phyloP scores from a whole-genome alignment of 2,797 vertebrate genomes.

The Anguilla pacifica region DNA sequence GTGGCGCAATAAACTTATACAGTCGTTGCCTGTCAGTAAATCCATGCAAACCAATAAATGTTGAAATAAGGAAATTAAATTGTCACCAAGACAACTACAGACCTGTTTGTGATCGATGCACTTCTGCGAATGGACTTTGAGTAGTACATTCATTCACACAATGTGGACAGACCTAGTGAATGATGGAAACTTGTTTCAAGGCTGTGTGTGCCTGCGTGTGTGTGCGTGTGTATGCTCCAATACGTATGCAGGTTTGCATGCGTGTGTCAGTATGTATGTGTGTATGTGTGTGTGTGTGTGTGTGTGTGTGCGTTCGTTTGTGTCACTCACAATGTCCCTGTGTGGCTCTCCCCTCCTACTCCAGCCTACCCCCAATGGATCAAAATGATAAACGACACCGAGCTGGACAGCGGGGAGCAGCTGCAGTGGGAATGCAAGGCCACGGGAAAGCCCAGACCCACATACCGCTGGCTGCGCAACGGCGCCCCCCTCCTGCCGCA shows the following conservation, averaged over 20 bases:
- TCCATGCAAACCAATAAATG: neutral
- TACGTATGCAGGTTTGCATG: neutral
- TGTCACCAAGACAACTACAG: neutral
- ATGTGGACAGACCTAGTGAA: too few relatives aligned
- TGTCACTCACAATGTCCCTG: neutral
- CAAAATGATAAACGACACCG: slow-evolving; percentile 90
- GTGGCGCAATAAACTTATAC: too few relatives aligned
- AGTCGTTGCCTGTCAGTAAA: neutral
- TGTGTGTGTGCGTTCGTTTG: neutral
- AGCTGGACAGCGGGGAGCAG: slow-evolving; percentile 90
- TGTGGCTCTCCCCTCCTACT: slow-evolving; percentile 41
- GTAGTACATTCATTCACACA: neutral
- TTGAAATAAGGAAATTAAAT: neutral
- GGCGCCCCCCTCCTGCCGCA: slow-evolving; percentile 76
- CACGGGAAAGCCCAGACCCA: slow-evolving; percentile 86
- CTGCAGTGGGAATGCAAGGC: slow-evolving; percentile 95
- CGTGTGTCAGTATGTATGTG: neutral
- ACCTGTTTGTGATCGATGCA: neutral
- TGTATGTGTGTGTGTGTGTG: slow-evolving; percentile 3
- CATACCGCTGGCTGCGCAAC: slow-evolving; percentile 91
- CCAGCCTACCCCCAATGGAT: slow-evolving; percentile 91
- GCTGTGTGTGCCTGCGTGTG: neutral
- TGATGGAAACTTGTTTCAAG: too few relatives aligned
- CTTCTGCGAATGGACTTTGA: neutral
- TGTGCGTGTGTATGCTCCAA: slow-evolving; percentile 32